Conservation (phyloP, 1,140 invertebrate species). For the Drosophila arawakana region DNA sequence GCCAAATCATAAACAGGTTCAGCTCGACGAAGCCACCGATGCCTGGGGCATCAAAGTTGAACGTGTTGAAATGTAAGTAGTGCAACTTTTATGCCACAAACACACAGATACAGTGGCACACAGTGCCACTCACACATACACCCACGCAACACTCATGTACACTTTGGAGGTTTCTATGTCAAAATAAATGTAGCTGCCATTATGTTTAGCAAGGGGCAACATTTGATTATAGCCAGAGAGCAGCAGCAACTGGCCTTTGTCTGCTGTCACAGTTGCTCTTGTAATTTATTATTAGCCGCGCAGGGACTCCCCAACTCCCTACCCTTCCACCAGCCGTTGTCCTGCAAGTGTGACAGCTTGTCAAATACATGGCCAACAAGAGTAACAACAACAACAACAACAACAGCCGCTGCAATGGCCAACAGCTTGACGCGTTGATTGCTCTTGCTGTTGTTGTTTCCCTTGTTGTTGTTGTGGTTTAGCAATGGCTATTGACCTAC, state of each 20-base stretch:
- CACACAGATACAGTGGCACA: slow-evolving; percentile 11
- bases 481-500: slow-evolving; percentile 31
- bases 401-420: slow-evolving; percentile 55
- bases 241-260: slow-evolving; percentile 53
- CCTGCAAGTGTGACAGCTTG: slow-evolving; percentile 65
- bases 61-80: slow-evolving; percentile 96
- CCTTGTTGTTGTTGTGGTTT: slow-evolving; percentile 31
- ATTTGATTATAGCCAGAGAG: slow-evolving; percentile 36
- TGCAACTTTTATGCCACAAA: slow-evolving; percentile 60
- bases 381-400: slow-evolving; percentile 42
- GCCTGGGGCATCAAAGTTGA: slow-evolving; percentile 99
- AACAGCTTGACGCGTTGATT: slow-evolving; percentile 63
- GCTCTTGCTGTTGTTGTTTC: slow-evolving; percentile 15
- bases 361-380: slow-evolving; percentile 65
- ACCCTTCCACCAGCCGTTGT: slow-evolving; percentile 7
- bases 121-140: slow-evolving; percentile 17
- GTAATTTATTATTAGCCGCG: slow-evolving; percentile 73
- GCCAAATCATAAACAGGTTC: slow-evolving; percentile 86
- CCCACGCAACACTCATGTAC: slow-evolving; percentile 29
- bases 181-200: slow-evolving; percentile 53
- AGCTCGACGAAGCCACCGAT: slow-evolving; percentile 96
- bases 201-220: slow-evolving; percentile 25
- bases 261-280: slow-evolving; percentile 63
- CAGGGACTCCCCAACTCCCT: slow-evolving; percentile 43
- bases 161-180: slow-evolving; percentile 69